These are phyloP conservation scores for Hiodon tergisus DNA, from an alignment of 2,113 vertebrate genomes.

Conservation along the genomic window DNA sequence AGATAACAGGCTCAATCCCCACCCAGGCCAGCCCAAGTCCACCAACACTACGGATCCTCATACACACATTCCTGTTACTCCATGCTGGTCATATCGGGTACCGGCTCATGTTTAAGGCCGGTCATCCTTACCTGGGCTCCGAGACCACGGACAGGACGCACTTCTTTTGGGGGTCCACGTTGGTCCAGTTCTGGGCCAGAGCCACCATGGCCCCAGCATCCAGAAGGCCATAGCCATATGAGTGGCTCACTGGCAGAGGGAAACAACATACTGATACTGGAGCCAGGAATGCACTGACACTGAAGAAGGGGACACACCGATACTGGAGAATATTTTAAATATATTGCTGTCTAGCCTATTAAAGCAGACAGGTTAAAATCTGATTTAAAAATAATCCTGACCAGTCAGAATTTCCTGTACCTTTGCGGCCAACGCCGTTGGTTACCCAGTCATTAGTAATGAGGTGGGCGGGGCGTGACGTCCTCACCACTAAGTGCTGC, in stretches of 20 bases:
- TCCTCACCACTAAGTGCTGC: conserved; percentile 93
- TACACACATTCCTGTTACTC: neutral
- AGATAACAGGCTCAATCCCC: neutral
- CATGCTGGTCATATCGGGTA: neutral
- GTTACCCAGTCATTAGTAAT: conserved; percentile 87
- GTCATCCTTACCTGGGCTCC: conserved; percentile 70
- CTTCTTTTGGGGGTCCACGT: conserved; percentile 78
- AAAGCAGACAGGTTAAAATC: neutral
- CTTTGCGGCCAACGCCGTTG: conserved; percentile 89
- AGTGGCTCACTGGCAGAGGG: conserved; percentile 81
- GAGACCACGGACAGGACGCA: conserved; percentile 79
- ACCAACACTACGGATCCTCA: neutral
- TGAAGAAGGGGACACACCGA: too few species aligned
- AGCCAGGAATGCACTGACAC: too few species aligned
- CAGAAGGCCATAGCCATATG: conserved; percentile 87
- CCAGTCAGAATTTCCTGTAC: conserved; percentile 47
- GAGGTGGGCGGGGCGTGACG: conserved; percentile 78
- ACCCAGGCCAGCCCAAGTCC: neutral
- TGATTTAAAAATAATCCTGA: neutral
- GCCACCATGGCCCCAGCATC: conserved; percentile 87
- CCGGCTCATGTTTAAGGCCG: too few species aligned
- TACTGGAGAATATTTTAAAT: too few species aligned
- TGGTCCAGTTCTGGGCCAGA: conserved; percentile 89
- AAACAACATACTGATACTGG: neutral
- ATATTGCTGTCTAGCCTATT: too few species aligned